Evolutionary conservation across 2,888 invertebrate genomes (phyloP).

Genomic region (Drosophila meridiana): DNA sequence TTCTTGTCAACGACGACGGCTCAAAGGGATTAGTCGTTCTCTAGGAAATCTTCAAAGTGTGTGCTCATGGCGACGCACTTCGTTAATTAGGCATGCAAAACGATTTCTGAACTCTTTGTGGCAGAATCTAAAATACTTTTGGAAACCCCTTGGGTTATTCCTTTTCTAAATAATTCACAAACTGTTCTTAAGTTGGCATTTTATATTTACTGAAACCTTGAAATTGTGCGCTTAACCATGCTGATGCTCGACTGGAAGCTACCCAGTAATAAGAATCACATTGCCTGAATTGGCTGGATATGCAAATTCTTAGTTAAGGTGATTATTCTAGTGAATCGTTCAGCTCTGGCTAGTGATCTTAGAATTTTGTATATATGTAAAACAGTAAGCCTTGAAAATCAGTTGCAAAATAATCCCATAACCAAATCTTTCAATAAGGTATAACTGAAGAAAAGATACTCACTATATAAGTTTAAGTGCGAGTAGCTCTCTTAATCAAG

Average conservation of each 20-base stretch:
- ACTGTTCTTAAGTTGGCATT: neutral
- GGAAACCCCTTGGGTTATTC: neutral
- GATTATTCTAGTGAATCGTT: too few species aligned
- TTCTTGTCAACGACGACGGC: conserved; percentile 14
- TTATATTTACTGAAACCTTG: neutral
- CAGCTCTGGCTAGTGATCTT: too few species aligned
- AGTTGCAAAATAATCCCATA: neutral
- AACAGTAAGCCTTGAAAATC: conserved; percentile 7
- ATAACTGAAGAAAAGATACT: neutral
- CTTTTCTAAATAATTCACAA: neutral
- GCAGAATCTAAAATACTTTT: neutral
- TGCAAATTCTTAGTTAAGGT: neutral
- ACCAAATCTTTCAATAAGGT: neutral
- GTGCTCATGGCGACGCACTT: neutral
- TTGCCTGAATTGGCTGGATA: neutral
- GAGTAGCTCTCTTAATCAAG: neutral
- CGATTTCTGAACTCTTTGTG: neutral
- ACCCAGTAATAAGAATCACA: neutral
- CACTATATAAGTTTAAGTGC: neutral
- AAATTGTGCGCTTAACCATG: neutral
- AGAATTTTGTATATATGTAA: neutral
- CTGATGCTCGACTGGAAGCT: neutral
- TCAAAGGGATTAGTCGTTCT: neutral
- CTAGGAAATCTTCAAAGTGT: neutral
- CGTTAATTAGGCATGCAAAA: conserved; percentile 8